Evolutionary conservation across 2,797 vertebrate species (phyloP).

Genomic region (Melanogrammus aeglefinus): DNA sequence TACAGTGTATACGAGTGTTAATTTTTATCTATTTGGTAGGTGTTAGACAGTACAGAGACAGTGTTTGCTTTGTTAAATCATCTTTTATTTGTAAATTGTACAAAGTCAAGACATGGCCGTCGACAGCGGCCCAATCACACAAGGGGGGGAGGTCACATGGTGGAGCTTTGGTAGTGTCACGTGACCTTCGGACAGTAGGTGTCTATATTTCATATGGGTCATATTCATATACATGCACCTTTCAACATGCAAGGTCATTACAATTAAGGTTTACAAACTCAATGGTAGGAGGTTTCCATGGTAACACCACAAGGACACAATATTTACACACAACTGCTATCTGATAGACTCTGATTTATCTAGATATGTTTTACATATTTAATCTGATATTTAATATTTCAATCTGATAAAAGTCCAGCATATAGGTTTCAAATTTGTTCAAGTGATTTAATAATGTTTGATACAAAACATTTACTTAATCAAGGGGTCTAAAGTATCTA

Average conservation of each 20-base stretch:
- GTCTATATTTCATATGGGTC: slow-evolving; percentile 38
- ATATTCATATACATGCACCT: slow-evolving; percentile 69
- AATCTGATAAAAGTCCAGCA: background rate
- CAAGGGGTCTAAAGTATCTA: background rate
- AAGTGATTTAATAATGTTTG: background rate
- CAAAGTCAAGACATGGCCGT: slow-evolving; percentile 52
- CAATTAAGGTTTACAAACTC: slow-evolving; percentile 50
- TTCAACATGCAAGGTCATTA: slow-evolving; percentile 80
- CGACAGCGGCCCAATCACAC: slow-evolving; percentile 44
- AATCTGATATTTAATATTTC: background rate
- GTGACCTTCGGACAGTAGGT: slow-evolving; percentile 73
- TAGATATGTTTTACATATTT: background rate
- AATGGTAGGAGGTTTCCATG: slow-evolving; percentile 53
- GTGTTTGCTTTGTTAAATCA: slow-evolving; percentile 46
- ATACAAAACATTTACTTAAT: slow-evolving; percentile 1
- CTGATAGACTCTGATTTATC: background rate
- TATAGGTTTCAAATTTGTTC: background rate
- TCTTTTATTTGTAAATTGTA: slow-evolving; percentile 55
- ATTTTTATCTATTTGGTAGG: too few relatives aligned
- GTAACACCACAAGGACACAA: background rate
- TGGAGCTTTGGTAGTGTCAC: slow-evolving; percentile 70
- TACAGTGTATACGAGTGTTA: too few relatives aligned
- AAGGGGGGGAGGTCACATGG: slow-evolving; percentile 17
- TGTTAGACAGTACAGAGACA: too few relatives aligned
- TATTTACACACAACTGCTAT: background rate